phyloP scores from a whole-genome alignment of 53 echinoderm and acorn worm genomes.

The Stichopus horrens region DNA sequence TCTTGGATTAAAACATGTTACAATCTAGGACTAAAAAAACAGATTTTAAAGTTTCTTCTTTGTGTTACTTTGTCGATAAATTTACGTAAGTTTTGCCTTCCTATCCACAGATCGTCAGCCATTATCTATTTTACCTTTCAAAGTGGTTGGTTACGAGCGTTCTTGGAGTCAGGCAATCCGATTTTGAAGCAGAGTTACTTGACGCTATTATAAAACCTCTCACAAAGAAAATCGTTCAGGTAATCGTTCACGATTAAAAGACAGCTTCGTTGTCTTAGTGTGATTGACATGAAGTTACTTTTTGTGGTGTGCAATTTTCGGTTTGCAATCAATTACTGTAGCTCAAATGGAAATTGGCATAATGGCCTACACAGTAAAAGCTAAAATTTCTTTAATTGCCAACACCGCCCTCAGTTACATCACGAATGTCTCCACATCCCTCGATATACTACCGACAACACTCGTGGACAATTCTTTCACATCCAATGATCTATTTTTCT shows the following conservation, averaged over 20 bases:
- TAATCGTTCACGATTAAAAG: background rate
- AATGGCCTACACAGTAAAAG: no score
- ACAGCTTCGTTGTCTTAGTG: no score
- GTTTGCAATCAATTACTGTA: no score
- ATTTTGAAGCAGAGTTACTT: constrained; percentile 57
- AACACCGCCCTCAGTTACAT: no score
- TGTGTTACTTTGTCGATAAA: background rate
- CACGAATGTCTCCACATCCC: no score
- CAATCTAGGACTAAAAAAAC: background rate
- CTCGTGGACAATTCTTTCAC: no score
- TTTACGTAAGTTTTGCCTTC: constrained; percentile 18
- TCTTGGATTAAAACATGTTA: background rate
- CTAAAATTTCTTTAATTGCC: no score
- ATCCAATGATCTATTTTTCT: background rate
- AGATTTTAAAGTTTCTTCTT: background rate
- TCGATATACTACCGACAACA: no score
- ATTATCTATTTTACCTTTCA: constrained; percentile 55
- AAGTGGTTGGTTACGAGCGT: constrained; percentile 45
- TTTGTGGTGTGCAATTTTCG: no score
- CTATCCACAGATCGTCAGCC: constrained; percentile 50
- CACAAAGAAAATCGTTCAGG: constrained; percentile 54
- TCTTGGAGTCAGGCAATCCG: constrained; percentile 36
- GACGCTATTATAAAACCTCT: constrained; percentile 65
- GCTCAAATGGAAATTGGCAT: no score
- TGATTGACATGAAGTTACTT: no score